A percentile compares a stretch with the other conserved stretches of the same genome.
Conservation (phyloP, 2,888 invertebrate genomes). For the Thysanoteuthis rhombus region DNA sequence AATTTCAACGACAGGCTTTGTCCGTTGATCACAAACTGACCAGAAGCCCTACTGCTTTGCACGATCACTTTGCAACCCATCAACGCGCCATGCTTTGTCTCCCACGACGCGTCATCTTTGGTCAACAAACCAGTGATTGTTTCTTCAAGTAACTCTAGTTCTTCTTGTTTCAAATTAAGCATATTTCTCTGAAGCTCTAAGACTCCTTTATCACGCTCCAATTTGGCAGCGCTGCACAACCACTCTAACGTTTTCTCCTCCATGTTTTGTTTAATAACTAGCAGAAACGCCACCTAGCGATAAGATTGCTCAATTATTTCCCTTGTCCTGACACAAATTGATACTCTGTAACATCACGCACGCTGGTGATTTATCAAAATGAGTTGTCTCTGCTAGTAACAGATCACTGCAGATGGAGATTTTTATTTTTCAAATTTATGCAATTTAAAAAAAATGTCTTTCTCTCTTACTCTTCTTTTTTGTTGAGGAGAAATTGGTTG, state of each 20-base stretch:
- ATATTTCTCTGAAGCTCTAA: conserved; percentile 47
- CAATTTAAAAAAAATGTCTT: too few species aligned
- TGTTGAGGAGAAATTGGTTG: too few species aligned
- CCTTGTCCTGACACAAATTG: not conserved
- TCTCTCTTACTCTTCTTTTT: too few species aligned
- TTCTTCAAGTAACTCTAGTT: conserved; percentile 49
- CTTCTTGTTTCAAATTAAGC: conserved; percentile 39
- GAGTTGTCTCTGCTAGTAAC: too few species aligned
- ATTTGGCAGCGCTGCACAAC: conserved; percentile 61
- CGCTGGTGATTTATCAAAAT: too few species aligned
- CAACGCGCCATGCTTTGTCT: conserved; percentile 68
- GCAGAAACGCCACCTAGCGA: not conserved
- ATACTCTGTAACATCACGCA: too few species aligned
- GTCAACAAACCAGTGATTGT: conserved; percentile 48
- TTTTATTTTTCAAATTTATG: too few species aligned
- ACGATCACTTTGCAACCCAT: conserved; percentile 66
- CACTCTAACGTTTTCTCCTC: conserved; percentile 34
- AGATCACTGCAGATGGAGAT: too few species aligned
- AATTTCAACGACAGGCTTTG: conserved; percentile 56
- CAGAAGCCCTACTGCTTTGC: conserved; percentile 45
- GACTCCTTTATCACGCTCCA: conserved; percentile 65
- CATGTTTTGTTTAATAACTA: not conserved
- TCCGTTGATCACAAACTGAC: conserved; percentile 57
- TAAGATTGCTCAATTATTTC: not conserved
- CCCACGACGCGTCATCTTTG: conserved; percentile 63